phyloP scores from a whole-genome alignment of 2,113 vertebrate species.

The Macquaria australasica region DNA sequence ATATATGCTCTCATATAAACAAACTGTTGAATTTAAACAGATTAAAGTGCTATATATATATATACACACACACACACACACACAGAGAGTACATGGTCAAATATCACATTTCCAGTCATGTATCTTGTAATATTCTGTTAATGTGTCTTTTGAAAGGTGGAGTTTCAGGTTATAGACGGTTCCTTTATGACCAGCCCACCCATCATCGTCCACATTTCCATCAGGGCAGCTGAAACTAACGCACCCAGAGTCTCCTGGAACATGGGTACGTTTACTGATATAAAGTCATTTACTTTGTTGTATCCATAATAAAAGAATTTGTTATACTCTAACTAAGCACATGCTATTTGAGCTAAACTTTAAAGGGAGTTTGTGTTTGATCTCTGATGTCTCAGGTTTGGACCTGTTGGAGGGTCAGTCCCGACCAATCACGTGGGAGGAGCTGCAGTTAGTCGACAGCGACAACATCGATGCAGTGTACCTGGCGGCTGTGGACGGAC shows the following conservation, averaged over 20 bases:
- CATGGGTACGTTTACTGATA: constrained; percentile 57
- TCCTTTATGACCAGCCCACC: constrained; percentile 76
- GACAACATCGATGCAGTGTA: constrained; percentile 76
- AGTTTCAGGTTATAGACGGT: constrained; percentile 86
- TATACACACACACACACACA: no score
- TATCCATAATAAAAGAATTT: neutral
- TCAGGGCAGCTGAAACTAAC: constrained; percentile 78
- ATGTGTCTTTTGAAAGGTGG: constrained; percentile 72
- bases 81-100: neutral
- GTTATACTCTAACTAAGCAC: neutral
- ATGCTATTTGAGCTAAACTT: neutral
- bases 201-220: constrained; percentile 84
- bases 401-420: constrained; percentile 82
- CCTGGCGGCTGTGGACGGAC: constrained; percentile 82
- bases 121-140: neutral
- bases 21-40: no score
- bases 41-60: no score
- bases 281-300: neutral
- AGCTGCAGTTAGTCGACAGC: constrained; percentile 83
- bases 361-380: neutral
- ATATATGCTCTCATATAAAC: no score
- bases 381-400: constrained; percentile 65
- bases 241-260: constrained; percentile 86
- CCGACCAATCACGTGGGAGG: constrained; percentile 76
- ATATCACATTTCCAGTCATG: neutral